Conservation (phyloP, 2,113 vertebrate genomes). For the Lipophrys pholis region DNA sequence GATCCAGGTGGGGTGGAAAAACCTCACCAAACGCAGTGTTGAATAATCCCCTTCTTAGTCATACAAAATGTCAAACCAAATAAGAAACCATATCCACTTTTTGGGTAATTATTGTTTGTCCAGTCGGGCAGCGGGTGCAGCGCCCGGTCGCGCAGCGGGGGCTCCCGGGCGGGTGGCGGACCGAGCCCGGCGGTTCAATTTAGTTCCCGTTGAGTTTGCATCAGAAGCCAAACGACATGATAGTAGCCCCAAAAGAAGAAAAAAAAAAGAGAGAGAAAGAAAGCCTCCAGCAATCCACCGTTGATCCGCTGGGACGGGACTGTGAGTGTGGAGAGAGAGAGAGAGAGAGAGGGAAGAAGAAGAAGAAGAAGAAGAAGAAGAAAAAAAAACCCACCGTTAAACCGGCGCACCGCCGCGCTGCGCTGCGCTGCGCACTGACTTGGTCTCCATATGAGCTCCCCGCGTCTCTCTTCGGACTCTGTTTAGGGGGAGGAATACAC, state of each 20-base stretch:
- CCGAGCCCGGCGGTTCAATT: constrained; percentile 43
- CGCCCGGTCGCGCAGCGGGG: constrained; percentile 7
- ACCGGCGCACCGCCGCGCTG: constrained; percentile 55
- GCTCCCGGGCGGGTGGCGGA: constrained; percentile 31
- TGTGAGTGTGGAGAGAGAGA: constrained; percentile 9
- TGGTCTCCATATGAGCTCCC: constrained; percentile 56
- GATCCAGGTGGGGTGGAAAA: constrained; percentile 41
- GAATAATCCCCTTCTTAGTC: constrained; percentile 59
- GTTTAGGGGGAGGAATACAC: background rate
- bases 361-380: too few relatives aligned
- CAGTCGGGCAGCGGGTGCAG: constrained; percentile 4
- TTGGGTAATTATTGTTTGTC: background rate
- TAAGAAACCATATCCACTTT: constrained; percentile 68
- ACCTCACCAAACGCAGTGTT: constrained; percentile 28
- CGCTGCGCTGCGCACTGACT: constrained; percentile 48
- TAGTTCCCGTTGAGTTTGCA: constrained; percentile 60
- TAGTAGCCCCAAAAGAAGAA: constrained; percentile 13
- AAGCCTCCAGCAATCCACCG: constrained; percentile 41
- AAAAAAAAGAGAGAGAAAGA: too few relatives aligned
- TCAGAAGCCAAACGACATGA: constrained; percentile 18
- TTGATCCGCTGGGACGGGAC: constrained; percentile 37
- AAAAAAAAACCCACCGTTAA: constrained; percentile 47
- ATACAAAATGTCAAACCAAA: constrained; percentile 24
- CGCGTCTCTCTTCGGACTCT: constrained; percentile 23
- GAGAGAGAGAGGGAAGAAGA: too few relatives aligned